Evolutionary conservation across 2,888 invertebrate genomes (phyloP), one percentile per base, ranked within the genome.

Genomic region (Zaprionus lineosus): DNA sequence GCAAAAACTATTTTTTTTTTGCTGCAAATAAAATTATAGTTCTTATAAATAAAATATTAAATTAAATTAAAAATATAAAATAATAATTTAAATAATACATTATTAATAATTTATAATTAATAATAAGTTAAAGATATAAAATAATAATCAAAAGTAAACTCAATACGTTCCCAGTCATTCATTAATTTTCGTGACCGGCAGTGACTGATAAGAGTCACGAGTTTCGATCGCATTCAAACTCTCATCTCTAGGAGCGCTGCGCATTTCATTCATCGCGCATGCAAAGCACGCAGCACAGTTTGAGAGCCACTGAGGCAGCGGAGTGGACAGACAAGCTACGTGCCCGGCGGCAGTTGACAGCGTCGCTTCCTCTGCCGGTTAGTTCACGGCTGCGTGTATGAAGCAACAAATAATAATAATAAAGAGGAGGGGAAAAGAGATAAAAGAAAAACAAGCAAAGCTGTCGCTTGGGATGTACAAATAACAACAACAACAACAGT

Each of bases 281-380:
- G 76, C 78, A 67, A 67, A 52, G 59, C 78, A 78, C 62, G 69
- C 55, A 26, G 9, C 24, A 37, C 76, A 65, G 78, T 78, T 78
- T 63, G 44, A 37, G 8, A 67, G 15, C n/a, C 56, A 79, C 57
- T 70, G 76, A 7, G 52, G 39, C 44, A n/a, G n/a, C n/a, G n/a
- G n/a, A n/a, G n/a, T 57, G 16, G 19, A 12, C 16, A 18, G 16
- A 52, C 37, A 14, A 19, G 6, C 34, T 41, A 50, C 64, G 52
- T 48, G 56, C 59, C 19, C 15, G 47, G 24, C 24, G 8, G 31
- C 24, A 55, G 24, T 36, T 44, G 62, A 62, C 44, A 40, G 36
- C 36, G 57, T 43, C 31, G 65, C 59, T 71, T 71, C 71, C 71
- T 63, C 68, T 73, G 47, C 12, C n/a, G n/a, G n/a, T n/a, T n/a